phyloP scores from a whole-genome alignment of 2,113 vertebrate species.

The Camelus dromedarius region DNA sequence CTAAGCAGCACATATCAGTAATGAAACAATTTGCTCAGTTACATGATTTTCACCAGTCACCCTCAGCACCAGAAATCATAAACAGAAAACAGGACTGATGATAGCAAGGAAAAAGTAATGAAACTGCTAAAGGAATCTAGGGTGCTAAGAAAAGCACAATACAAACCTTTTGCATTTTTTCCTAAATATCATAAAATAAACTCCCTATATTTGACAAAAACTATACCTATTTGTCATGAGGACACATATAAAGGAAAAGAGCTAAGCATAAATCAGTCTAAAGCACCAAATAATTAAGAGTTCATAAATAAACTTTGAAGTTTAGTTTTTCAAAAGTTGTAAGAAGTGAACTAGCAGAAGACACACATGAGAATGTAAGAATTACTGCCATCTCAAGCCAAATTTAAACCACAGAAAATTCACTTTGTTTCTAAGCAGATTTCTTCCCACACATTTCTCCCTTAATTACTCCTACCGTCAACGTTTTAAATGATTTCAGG shows the following conservation, averaged over 20 bases:
- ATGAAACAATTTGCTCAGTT: neutral
- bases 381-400: neutral
- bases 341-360: slow-evolving; percentile 6
- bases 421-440: slow-evolving; percentile 33
- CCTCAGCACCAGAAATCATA: slow-evolving; percentile 9
- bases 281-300: slow-evolving; percentile 11
- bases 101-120: neutral
- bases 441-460: slow-evolving; percentile 38
- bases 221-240: neutral
- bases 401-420: slow-evolving; percentile 55
- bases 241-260: slow-evolving; percentile 38
- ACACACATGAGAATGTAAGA: neutral
- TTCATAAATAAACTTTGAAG: neutral
- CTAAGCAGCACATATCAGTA: neutral
- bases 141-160: slow-evolving; percentile 15
- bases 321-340: neutral
- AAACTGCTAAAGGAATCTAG: neutral
- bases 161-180: neutral
- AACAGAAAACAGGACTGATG: slow-evolving; percentile 2
- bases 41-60: slow-evolving; percentile 5
- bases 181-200: neutral
- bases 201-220: neutral
- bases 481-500: slow-evolving; percentile 42
- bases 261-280: neutral
- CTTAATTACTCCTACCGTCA: slow-evolving; percentile 22